These are phyloP conservation scores for Tanytarsus gracilentus DNA, from an alignment of 2,888 invertebrate species.

Conservation along the genomic window DNA sequence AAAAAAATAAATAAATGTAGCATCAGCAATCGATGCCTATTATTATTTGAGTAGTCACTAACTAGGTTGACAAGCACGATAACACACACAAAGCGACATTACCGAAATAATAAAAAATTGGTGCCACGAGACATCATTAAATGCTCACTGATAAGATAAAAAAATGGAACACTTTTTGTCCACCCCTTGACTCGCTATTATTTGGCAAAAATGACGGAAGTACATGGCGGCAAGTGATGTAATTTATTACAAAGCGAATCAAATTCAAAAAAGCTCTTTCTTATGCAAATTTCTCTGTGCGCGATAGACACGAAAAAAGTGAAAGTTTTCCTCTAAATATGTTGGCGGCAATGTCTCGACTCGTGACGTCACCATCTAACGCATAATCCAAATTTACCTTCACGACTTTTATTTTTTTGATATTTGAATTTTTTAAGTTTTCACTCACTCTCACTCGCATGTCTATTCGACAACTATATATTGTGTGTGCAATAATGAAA, in stretches of 20 bases:
- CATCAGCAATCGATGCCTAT: neutral
- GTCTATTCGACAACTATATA: too few species aligned
- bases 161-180: neutral
- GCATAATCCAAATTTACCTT: constrained; percentile 5
- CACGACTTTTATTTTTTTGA: too few species aligned
- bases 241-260: neutral
- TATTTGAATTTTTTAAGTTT: too few species aligned
- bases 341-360: too few species aligned
- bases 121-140: constrained; percentile 11
- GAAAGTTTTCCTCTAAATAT: constrained; percentile 9
- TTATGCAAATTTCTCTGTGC: constrained; percentile 7
- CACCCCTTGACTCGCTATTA: too few species aligned
- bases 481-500: too few species aligned
- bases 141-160: constrained; percentile 16
- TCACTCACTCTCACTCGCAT: too few species aligned
- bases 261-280: neutral
- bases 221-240: neutral
- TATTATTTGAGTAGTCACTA: neutral
- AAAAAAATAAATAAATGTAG: neutral
- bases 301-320: constrained; percentile 5
- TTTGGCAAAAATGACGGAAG: neutral
- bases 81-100: neutral
- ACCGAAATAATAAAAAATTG: neutral
- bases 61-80: neutral
- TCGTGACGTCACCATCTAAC: neutral